Conservation (phyloP, 2,113 vertebrate genomes). For the Eonycteris spelaea region DNA sequence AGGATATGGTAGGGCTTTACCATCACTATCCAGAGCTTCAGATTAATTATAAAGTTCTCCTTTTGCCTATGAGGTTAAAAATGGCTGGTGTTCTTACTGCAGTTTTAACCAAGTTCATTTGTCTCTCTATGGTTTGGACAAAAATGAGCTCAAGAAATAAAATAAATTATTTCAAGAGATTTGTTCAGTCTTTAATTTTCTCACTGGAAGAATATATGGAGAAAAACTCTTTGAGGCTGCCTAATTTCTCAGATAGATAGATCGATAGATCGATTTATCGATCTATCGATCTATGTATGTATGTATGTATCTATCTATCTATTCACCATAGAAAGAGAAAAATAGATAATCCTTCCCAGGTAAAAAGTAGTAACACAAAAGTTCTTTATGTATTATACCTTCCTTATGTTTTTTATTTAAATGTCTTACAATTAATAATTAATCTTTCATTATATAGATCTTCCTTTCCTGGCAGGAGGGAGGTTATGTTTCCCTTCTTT, state of each 20-base stretch:
- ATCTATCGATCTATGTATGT: too few relatives aligned
- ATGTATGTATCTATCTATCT: too few relatives aligned
- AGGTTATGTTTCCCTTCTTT: neutral
- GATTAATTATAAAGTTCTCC: neutral
- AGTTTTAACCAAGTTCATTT: neutral
- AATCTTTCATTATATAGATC: neutral
- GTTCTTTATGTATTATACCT: neutral
- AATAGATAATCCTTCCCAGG: neutral
- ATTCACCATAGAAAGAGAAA: neutral
- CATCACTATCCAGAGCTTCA: neutral
- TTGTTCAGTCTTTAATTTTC: neutral
- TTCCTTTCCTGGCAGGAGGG: neutral
- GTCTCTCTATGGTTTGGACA: neutral
- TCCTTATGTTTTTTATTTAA: neutral
- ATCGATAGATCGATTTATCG: too few relatives aligned
- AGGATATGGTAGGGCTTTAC: accelerated
- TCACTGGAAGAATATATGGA: neutral
- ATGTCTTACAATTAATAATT: neutral
- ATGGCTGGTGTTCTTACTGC: neutral
- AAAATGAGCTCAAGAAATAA: neutral
- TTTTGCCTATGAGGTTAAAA: neutral
- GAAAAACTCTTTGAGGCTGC: neutral
- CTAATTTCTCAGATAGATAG: neutral
- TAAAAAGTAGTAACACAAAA: neutral
- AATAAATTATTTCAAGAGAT: neutral